Base-by-base conservation (phyloP, 2,888 invertebrate genomes). In the Eristalis intricaria region DNA sequence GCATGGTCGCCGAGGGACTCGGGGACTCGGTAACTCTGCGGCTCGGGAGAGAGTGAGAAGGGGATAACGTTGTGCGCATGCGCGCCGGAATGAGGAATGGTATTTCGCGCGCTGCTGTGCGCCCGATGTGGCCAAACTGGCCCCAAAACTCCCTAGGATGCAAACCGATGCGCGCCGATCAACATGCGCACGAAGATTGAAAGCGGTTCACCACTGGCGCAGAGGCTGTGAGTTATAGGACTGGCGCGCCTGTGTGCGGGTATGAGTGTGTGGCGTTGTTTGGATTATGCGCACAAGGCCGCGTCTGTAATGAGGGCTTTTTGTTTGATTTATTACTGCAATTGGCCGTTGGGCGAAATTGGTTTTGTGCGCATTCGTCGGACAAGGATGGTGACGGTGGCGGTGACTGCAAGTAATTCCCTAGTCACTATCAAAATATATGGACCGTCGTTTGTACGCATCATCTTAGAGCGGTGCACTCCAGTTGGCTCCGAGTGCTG, bases 251-350 rank as follows among this genome's bases (percentile, higher is more conserved):
- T 23, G 23, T 60, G 26, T 60, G 60, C 15, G 60, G 15, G 60
- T 60, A 15, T 23, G 71, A 68, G 75, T 73, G 69, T 79, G 63
- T 74, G 78, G 68, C 50, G 76, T 74, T 83, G 82, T 79, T 83
- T 79, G 86, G 75, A 79, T 76, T 75, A 76, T 56, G 71, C 75
- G 38, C 75, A 73, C 84, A 84, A 80, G 87, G 87, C 75, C 87
- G 84, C 74, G 78, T 66, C 74, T 79, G 87, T 87, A 87, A 87
- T 87, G 87, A 87, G 87, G 87, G 87, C 84, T 84, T 83, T 87
- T 87, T 87, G 84, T 84, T 87, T 87, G 87, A 87, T 87, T 87
- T 87, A 87, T 87, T 79, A 29, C 76, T 26, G 84, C 87, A 87
- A 87, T 87, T 77, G 50, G 87, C 79, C 79, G 84, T 84, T 87